Evolutionary conservation across 2,113 vertebrate species (phyloP).

Genomic region (Isichthys henryi): DNA sequence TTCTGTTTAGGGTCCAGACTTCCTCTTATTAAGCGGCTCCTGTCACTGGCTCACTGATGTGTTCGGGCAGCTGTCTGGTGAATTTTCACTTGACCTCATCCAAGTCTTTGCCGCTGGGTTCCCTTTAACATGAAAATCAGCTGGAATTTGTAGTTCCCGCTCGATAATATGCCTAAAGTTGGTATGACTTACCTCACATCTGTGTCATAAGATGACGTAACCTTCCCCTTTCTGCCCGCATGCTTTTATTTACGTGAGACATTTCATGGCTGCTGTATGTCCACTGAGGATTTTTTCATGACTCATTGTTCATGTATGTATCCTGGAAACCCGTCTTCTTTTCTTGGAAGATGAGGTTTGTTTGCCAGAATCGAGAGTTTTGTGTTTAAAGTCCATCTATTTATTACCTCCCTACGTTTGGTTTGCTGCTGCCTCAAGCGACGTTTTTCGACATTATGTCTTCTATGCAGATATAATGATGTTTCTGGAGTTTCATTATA

Average conservation of each 20-base stretch:
- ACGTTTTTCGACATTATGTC: neutral
- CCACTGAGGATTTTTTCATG: conserved; percentile 79
- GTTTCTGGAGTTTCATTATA: neutral
- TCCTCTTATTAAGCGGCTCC: conserved; percentile 74
- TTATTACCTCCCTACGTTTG: conserved; percentile 46
- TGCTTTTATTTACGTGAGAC: conserved; percentile 65
- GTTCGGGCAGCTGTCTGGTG: conserved; percentile 95
- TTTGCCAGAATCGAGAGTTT: conserved; percentile 65
- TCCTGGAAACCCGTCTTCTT: conserved; percentile 79
- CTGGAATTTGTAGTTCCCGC: conserved; percentile 86
- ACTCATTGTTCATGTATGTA: conserved; percentile 81
- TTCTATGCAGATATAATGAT: neutral
- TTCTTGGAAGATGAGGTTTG: conserved; percentile 79
- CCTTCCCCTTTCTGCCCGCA: conserved; percentile 51
- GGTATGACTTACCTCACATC: neutral
- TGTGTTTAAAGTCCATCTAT: conserved; percentile 73
- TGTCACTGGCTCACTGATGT: conserved; percentile 84
- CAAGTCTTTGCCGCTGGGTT: conserved; percentile 60
- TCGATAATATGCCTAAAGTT: neutral
- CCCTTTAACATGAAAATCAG: conserved; percentile 92
- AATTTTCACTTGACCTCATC: conserved; percentile 92
- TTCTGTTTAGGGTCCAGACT: conserved; percentile 47
- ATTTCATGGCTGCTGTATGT: conserved; percentile 80
- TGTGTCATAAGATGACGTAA: conserved; percentile 53
- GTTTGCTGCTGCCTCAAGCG: neutral